Conservation (phyloP, 2,888 invertebrate species). For the Cheilosia vernalis region DNA sequence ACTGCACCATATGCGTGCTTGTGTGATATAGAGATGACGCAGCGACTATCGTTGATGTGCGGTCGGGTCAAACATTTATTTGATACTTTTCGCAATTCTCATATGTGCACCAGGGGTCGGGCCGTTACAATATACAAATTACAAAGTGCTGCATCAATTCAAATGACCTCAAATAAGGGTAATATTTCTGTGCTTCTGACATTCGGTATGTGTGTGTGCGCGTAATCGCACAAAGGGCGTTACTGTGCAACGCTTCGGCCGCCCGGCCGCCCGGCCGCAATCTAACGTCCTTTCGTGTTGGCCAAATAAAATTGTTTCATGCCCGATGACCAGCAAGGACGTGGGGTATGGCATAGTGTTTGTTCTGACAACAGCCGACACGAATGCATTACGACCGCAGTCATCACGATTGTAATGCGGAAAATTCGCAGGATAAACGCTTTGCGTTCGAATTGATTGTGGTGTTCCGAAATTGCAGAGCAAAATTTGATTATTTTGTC, state of each 20-base stretch:
- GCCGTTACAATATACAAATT: no score
- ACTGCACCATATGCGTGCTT: not conserved
- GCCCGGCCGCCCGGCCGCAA: not conserved
- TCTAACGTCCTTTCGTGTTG: not conserved
- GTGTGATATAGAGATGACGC: conserved; percentile 41
- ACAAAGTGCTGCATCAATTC: conserved; percentile 43
- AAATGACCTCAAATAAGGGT: conserved; percentile 54
- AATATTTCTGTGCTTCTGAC: conserved; percentile 25
- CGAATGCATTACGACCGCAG: conserved; percentile 56
- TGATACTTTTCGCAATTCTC: conserved; percentile 26
- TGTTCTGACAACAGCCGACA: conserved; percentile 2
- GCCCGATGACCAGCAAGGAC: not conserved
- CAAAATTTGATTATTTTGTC: conserved; percentile 68
- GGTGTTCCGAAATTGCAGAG: conserved; percentile 48
- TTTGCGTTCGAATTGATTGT: conserved; percentile 53
- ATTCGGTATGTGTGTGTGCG: not conserved
- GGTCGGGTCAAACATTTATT: conserved; percentile 33
- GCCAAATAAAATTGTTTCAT: conserved; percentile 24
- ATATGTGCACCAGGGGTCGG: not conserved
- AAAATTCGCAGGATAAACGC: conserved; percentile 48
- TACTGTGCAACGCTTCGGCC: not conserved
- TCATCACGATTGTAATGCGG: conserved; percentile 63
- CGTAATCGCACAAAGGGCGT: not conserved
- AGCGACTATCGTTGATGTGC: conserved; percentile 16
- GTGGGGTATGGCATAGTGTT: not conserved